Percentiles rank a stretch among this genome's conserved stretches.
These are phyloP conservation scores for Cantharis rustica DNA, from an alignment of 2,888 invertebrate genomes.

Conservation along the genomic window DNA sequence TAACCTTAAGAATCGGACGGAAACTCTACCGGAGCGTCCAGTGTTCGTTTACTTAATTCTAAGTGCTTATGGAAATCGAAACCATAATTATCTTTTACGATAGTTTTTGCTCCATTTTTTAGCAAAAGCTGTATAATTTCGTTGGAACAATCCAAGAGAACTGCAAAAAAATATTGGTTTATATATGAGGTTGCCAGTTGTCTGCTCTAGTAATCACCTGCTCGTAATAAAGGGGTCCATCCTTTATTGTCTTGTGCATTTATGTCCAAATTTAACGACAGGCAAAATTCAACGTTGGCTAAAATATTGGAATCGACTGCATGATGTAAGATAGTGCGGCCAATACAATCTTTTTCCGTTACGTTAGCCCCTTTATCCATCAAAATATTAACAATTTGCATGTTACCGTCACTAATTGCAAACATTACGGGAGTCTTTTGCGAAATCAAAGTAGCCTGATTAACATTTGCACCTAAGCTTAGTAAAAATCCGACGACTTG, in stretches of 20 bases:
- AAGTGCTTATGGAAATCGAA: slow-evolving; percentile 44
- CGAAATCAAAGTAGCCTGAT: slow-evolving; percentile 50
- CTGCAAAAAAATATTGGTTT: slow-evolving; percentile 44
- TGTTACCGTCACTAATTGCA: slow-evolving; percentile 53
- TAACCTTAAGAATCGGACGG: neutral
- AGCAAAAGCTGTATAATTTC: slow-evolving; percentile 57
- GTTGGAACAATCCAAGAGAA: slow-evolving; percentile 55
- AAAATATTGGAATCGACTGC: slow-evolving; percentile 60
- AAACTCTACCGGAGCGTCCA: neutral
- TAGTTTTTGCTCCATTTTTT: slow-evolving; percentile 54
- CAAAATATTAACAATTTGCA: slow-evolving; percentile 54
- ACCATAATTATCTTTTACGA: slow-evolving; percentile 43
- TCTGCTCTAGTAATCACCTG: slow-evolving; percentile 48
- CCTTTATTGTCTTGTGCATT: slow-evolving; percentile 55
- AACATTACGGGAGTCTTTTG: slow-evolving; percentile 60
- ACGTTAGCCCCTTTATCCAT: slow-evolving; percentile 59
- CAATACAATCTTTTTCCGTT: slow-evolving; percentile 56
- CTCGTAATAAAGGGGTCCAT: slow-evolving; percentile 63
- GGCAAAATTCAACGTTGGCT: slow-evolving; percentile 47
- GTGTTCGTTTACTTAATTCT: slow-evolving; percentile 10
- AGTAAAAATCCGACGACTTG: slow-evolving; percentile 57
- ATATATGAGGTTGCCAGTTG: neutral
- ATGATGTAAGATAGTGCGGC: slow-evolving; percentile 59
- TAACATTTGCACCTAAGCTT: slow-evolving; percentile 57
- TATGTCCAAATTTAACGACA: slow-evolving; percentile 54